phyloP scores from a whole-genome alignment of 2,888 invertebrate species.

The Drosophila demipolita region DNA sequence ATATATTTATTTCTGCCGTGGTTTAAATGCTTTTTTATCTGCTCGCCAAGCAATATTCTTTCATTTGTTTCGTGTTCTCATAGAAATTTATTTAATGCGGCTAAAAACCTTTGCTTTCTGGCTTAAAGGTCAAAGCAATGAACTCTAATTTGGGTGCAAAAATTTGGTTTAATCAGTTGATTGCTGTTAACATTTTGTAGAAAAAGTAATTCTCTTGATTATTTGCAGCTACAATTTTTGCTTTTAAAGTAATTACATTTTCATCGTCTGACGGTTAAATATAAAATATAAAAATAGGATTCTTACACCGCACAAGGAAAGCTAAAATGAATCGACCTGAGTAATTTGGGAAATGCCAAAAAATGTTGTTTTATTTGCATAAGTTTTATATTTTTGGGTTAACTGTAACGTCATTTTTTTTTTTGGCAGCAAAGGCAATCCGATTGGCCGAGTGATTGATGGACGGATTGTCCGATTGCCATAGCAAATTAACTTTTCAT shows the following conservation, averaged over 20 bases:
- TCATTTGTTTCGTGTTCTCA: not conserved
- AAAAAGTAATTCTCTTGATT: not conserved
- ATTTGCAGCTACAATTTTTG: not conserved
- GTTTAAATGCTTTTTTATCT: not conserved
- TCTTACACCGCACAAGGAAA: not conserved
- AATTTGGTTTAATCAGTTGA: conserved; percentile 1
- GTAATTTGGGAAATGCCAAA: not conserved
- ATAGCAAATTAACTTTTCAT: conserved; percentile 14
- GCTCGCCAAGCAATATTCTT: not conserved
- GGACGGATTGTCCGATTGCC: conserved; percentile 8
- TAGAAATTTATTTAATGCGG: not conserved
- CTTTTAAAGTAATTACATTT: conserved; percentile 4
- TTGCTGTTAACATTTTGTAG: not conserved
- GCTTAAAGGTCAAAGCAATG: not conserved
- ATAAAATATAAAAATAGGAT: not conserved
- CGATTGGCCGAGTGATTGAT: conserved; percentile 18
- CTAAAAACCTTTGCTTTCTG: not conserved
- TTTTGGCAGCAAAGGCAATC: conserved; percentile 3
- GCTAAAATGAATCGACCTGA: not conserved
- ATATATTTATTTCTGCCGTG: not conserved
- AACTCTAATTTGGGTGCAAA: not conserved
- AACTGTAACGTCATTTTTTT: not conserved
- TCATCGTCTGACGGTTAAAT: not conserved
- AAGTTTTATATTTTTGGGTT: not conserved
- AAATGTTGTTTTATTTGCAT: conserved; percentile 1